Evolutionary conservation across 2,888 invertebrate species (phyloP), one percentile per base, ranked within the genome.

Genomic region (Synergus laeviventris): DNA sequence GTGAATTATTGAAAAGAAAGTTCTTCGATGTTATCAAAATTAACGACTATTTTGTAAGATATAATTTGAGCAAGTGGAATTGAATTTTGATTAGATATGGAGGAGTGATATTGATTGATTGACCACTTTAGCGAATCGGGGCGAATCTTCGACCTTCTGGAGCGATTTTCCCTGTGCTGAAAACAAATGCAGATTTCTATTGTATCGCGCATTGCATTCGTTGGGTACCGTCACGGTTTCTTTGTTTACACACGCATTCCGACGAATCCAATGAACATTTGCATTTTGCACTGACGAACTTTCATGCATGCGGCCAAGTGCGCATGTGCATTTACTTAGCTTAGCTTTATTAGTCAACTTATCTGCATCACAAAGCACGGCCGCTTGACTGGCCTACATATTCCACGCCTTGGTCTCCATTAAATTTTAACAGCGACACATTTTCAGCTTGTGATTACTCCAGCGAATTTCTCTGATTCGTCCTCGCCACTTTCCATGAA

Each of bases 371-470:
- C 81, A 86, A 84, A 86, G 85, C 79, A 64, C 79, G 42, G 79
- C 84, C 84, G 84, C 84, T 79, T 77, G 42, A 24, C 80, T 86
- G 86, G 83, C 86, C 86, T 86, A 87, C 84, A 83, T 86, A 85
- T 82, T 64, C 82, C 84, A 79, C 82, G 79, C 80, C 81, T 81
- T 79, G 79, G 70, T 81, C 56, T 74, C 79, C 79, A 81, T 81
- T 82, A 79, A 77, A 76, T 75, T 74, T 74, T 76, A 76, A 78
- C 79, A 66, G 66, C 42, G 24, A 45, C 42, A 45, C 66, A n/a
- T 66, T 45, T 66, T 24, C 1, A 66, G n/a, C 45, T 66, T 45
- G 16, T 9, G 9, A 66, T 45, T 24, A 66, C 66, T 66, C 21
- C 18, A 42, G 66, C 45, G 12, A 66, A 45, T 24, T 39, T 62